Evolutionary conservation across 2,888 invertebrate species (phyloP), one percentile per base, ranked within the genome.

Genomic region (Cristatella mucedo): DNA sequence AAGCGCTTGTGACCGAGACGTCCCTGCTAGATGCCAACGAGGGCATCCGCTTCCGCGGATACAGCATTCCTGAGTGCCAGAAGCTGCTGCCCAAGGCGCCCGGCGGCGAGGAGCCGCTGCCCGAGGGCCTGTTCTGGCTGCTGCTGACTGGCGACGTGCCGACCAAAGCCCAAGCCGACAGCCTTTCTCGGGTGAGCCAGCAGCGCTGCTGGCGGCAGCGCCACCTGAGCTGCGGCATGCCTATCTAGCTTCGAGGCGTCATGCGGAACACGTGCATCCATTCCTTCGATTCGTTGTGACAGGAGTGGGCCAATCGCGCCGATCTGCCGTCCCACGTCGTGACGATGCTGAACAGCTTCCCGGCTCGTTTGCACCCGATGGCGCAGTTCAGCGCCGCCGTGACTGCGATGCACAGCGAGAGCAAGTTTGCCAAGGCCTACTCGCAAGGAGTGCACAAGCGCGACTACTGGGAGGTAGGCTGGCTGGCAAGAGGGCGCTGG

Each of bases 91-190:
- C 87, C 1, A 82, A 80, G 61, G 85, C 80, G 7, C 66, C 73
- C 2, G 57, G 60, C 22, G 86, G 86, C 29, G 66, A 67, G 21
- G 84, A 89, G 62, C 86, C 86, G 4, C 71, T 87, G 26, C 89
- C 89, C 2, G 89, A 89, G 68, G 87, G 82, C 62, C 74, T 87
- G n/a, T 89, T 86, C 70, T 89, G 87, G 86, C 72, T 89, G 37
- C 70, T 89, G 47, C 73, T 81, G 52, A 89, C 89, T 48, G 87
- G 87, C 16, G 81, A 87, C 45, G 73, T 87, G 33, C 89, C 87
- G 36, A 80, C 73, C 38, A 75, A 80, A 16, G 75, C 74, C 33
- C 87, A 89, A 70, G 78, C 74, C 20, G 71, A 53, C 38, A 50
- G 56, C 29, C 29, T 65, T 21, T 54, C 57, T 9, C 52, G 55